Evolutionary conservation across 2,888 invertebrate genomes (phyloP).

Genomic region (Brachyptera risi): DNA sequence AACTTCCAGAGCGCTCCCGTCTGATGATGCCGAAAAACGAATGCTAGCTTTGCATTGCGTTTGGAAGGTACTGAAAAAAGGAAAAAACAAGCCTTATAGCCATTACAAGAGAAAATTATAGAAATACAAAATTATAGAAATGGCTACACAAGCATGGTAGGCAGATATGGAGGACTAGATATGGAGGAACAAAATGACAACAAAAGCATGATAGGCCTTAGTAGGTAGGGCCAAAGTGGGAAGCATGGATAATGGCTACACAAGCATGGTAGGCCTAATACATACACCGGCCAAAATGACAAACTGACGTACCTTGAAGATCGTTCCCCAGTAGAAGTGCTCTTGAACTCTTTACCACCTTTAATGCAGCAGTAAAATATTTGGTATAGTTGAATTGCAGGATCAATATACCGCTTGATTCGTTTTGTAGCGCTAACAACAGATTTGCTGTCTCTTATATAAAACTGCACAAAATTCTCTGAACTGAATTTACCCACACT

Average conservation of each 20-base stretch:
- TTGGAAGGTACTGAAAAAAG: conserved; percentile 25
- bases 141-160: no score
- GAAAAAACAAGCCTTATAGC: background rate
- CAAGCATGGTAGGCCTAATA: no score
- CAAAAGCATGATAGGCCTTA: no score
- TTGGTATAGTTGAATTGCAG: background rate
- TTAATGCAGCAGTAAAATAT: conserved; percentile 24
- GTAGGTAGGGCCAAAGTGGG: no score
- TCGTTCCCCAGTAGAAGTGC: conserved; percentile 14
- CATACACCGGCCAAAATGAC: no score
- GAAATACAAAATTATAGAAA: background rate
- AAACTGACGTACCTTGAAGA: conserved; percentile 17
- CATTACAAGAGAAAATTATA: background rate
- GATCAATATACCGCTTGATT: background rate
- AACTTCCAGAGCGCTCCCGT: conserved; percentile 18
- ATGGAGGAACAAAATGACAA: no score
- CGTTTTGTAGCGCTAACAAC: background rate
- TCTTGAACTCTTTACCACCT: conserved; percentile 21
- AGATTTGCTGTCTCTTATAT: background rate
- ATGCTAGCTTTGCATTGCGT: conserved; percentile 25
- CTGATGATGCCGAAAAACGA: conserved; percentile 1
- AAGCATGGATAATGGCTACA: no score
- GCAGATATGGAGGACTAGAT: no score
- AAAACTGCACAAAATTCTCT: background rate
- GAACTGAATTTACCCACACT: no score